phyloP scores from a whole-genome alignment of 2,113 vertebrate genomes.

The Nematolebias whitei region DNA sequence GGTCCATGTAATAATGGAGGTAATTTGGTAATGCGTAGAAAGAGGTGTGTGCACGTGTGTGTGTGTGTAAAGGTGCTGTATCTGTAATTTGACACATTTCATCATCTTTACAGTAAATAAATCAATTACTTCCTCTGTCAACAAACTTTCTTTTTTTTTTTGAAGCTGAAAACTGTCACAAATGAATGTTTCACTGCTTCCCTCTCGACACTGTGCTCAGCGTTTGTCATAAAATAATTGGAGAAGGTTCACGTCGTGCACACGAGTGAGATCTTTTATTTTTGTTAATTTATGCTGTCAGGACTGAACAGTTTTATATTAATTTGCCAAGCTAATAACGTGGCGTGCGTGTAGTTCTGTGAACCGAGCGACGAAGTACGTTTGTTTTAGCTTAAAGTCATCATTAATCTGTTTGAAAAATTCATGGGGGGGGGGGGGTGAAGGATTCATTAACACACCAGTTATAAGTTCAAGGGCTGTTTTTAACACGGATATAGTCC shows the following conservation, averaged over 20 bases:
- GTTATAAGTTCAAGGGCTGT: too few relatives aligned
- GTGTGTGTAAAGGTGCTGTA: too few relatives aligned
- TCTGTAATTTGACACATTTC: too few relatives aligned
- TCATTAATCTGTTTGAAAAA: not conserved
- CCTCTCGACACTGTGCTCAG: not conserved
- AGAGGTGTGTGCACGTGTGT: too few relatives aligned
- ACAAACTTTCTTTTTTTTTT: not conserved
- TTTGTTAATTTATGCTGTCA: slow-evolving; percentile 2
- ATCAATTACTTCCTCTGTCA: not conserved
- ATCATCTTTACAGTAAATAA: not conserved
- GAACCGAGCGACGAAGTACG: not conserved
- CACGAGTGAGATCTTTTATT: not conserved
- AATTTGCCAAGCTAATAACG: not conserved
- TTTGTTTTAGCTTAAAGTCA: not conserved
- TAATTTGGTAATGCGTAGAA: not conserved
- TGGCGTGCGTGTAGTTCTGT: not conserved
- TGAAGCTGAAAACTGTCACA: not conserved
- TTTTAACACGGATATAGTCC: too few relatives aligned
- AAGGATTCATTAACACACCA: too few relatives aligned
- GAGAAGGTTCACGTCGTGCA: not conserved
- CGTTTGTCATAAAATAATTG: not conserved
- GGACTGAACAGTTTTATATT: not conserved
- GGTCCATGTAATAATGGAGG: not conserved
- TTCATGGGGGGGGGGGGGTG: not conserved
- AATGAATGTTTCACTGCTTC: not conserved